Evolutionary conservation across 2,113 vertebrate genomes (phyloP), one percentile per base, ranked within the genome.

Genomic region (Hemiscyllium ocellatum): DNA sequence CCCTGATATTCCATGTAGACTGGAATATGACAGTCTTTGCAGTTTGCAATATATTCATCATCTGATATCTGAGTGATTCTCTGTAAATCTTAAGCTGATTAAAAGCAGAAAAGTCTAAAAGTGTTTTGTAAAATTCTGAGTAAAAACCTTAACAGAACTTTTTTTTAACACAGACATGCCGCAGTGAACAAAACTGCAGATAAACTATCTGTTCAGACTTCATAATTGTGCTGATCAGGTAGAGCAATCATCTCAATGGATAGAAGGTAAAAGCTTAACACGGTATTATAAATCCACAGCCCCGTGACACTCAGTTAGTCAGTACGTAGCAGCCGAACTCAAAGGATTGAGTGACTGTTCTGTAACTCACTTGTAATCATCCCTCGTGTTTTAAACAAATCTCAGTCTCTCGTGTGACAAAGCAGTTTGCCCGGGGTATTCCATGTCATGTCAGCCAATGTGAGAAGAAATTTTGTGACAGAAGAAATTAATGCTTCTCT

Each of bases 41-140:
- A 33, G 87, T 61, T 90, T 90, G 15, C 80, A 83, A 93, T 65
- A 93, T 93, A 93, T 66, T 93, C 89, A 42, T 68, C 61, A 68
- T 37, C 89, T 93, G 61, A 61, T 61, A 37, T 20, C 19, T 93
- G 89, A 65, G 17, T 93, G 33, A 17, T 68, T 68, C 61, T 93
- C 89, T 93, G 56, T 68, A 66, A 93, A 68, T 93, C 61, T 68
- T 20, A 93, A n/a, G 17, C 61, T 68, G 61, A 93, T 93, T 93
- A 66, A 93, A 93, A 68, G 33, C 61, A 93, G 89, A 66, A 93
- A 93, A 66, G 61, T 93, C 33, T 3, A 37, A 66, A 19, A 90
- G n/a, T 33, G 52, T 90, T 33, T 90, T 65, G 87, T 56, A 90
- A 90, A 61, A 65, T 61, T 65, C 10, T 65, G 89, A 93, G 52